Evolutionary conservation across 30 jellyfish, hydroid and myxozoan genomes (phyloP).

Genomic region (Hydractinia echinata): DNA sequence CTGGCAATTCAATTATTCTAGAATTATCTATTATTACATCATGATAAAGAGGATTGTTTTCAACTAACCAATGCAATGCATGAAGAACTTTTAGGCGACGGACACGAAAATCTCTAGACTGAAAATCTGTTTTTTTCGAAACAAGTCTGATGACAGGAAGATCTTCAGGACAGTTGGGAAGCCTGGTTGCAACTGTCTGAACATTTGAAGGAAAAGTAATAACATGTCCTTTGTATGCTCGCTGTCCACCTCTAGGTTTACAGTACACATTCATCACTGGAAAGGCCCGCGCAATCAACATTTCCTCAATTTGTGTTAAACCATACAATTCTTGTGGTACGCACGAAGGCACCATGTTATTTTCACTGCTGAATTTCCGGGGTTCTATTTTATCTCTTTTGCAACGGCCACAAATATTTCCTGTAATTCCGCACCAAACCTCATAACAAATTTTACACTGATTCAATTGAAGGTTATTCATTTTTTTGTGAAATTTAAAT

Average conservation of each 20-base stretch:
- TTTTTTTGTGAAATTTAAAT: not conserved
- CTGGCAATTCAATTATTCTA: conserved; percentile 17
- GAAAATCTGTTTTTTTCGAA: too few species aligned
- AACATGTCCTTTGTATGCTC: conserved; percentile 52
- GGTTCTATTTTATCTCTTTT: conserved; percentile 26
- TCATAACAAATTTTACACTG: conserved; percentile 33
- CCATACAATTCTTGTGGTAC: conserved; percentile 49
- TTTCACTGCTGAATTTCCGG: conserved; percentile 32
- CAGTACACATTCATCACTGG: conserved; percentile 44
- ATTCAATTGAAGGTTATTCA: not conserved
- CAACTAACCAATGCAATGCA: conserved; percentile 51
- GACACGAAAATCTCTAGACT: too few species aligned
- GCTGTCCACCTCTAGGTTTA: conserved; percentile 52
- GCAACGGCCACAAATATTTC: conserved; percentile 27
- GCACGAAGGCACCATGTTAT: conserved; percentile 48
- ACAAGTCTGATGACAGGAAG: too few species aligned
- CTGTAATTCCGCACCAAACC: conserved; percentile 17
- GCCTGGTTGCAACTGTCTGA: conserved; percentile 36
- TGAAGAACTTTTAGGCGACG: conserved; percentile 26
- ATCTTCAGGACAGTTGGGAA: too few species aligned
- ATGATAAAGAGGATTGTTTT: conserved; percentile 43
- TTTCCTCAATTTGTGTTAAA: conserved; percentile 49
- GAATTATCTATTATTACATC: conserved; percentile 15
- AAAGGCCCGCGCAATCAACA: conserved; percentile 44
- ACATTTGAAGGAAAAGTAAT: conserved; percentile 44